Percentiles rank a stretch among this genome's conserved stretches.
Evolutionary conservation across 2,888 invertebrate genomes (phyloP).

Genomic region (Drosophila rellima): DNA sequence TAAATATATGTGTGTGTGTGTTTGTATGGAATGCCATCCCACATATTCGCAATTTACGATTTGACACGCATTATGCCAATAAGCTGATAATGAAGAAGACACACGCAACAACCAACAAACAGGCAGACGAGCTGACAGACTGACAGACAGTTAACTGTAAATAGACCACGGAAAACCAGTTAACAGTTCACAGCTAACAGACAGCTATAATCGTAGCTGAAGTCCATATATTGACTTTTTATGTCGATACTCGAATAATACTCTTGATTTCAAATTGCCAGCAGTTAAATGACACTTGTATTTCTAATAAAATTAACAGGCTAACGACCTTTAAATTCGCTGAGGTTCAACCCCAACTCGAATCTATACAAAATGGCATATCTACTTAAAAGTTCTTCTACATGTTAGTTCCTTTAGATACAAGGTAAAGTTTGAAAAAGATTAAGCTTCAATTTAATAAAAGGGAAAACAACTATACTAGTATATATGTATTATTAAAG

Average conservation of each 20-base stretch:
- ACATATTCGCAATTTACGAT: slow-evolving; percentile 25
- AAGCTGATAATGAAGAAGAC: slow-evolving; percentile 46
- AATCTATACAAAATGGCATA: neutral
- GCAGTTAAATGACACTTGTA: slow-evolving; percentile 11
- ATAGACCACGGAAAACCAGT: slow-evolving; percentile 15
- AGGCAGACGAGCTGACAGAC: neutral
- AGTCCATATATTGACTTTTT: slow-evolving; percentile 15
- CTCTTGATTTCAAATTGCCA: slow-evolving; percentile 6
- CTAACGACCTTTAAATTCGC: neutral
- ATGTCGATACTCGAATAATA: slow-evolving; percentile 8
- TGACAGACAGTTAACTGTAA: slow-evolving; percentile 10
- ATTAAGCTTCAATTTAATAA: neutral
- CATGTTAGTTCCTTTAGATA: neutral
- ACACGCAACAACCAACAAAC: neutral
- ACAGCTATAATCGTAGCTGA: neutral
- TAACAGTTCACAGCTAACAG: slow-evolving; percentile 15
- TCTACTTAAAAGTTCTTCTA: neutral
- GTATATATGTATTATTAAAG: too few species aligned
- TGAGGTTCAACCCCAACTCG: neutral
- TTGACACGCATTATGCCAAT: slow-evolving; percentile 39
- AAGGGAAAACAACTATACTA: neutral
- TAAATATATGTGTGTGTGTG: neutral
- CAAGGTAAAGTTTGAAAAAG: neutral
- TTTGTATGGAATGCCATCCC: slow-evolving; percentile 1
- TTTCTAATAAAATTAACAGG: neutral